Conservation (phyloP, 53 echinoderm and acorn worm species). For the Apostichopus leukothele region DNA sequence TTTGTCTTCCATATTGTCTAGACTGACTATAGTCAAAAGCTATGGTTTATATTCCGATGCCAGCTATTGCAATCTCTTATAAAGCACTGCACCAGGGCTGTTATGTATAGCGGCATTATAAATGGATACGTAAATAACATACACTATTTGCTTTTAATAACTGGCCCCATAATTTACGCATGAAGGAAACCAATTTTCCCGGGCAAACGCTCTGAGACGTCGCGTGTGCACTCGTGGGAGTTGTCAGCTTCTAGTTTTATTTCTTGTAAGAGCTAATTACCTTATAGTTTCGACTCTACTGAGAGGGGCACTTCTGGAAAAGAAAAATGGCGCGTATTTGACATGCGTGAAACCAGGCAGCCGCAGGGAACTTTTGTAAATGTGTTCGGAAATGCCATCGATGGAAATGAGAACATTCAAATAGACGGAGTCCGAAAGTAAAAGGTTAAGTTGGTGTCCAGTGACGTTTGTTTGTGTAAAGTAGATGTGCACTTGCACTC, state of each 20-base stretch:
- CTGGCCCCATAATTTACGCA: conserved; percentile 18
- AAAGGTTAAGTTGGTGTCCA: too few species aligned
- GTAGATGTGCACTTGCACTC: too few species aligned
- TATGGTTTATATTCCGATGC: too few species aligned
- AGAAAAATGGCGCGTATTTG: conserved; percentile 1
- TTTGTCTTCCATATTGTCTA: too few species aligned
- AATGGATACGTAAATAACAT: not conserved
- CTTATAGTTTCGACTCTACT: not conserved
- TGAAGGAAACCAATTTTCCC: conserved; percentile 3
- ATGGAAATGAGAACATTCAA: not conserved
- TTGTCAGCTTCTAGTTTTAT: not conserved
- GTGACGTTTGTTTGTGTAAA: too few species aligned
- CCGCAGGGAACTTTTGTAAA: not conserved
- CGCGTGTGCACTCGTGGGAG: not conserved
- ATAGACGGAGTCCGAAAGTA: not conserved
- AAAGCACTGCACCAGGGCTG: too few species aligned
- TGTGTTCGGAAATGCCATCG: not conserved
- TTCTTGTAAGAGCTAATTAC: conserved; percentile 6
- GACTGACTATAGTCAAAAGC: too few species aligned
- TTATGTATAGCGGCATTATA: too few species aligned
- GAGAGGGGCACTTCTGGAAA: not conserved
- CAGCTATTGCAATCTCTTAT: too few species aligned
- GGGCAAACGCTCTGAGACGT: not conserved
- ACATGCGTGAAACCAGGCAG: not conserved
- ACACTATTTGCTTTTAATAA: conserved; percentile 8